Conservation (phyloP, 2,797 vertebrate species). For the Morelia viridis region DNA sequence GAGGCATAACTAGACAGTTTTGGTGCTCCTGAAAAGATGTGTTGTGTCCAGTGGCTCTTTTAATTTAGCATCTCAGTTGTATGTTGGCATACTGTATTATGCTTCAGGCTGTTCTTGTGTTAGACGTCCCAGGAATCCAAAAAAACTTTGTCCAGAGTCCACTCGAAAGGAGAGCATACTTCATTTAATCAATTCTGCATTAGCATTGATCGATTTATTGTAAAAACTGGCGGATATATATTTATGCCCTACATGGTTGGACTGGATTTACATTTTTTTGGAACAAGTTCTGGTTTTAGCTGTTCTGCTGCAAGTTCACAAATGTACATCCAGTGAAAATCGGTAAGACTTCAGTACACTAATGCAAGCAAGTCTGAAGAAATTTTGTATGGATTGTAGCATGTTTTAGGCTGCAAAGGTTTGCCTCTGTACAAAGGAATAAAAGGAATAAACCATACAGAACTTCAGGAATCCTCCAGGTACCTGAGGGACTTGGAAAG, state of each 20-base stretch:
- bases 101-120: slow-evolving; percentile 55
- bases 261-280: neutral
- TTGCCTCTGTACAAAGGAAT: neutral
- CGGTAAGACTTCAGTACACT: neutral
- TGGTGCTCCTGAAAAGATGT: slow-evolving; percentile 62
- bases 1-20: slow-evolving; percentile 74
- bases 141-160: slow-evolving; percentile 38
- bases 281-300: neutral
- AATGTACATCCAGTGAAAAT: neutral
- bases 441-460: neutral
- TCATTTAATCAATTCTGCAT: slow-evolving; percentile 20
- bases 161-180: slow-evolving; percentile 39
- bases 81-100: slow-evolving; percentile 54
- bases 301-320: neutral
- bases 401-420: neutral
- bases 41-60: slow-evolving; percentile 63
- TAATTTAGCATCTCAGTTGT: slow-evolving; percentile 69
- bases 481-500: neutral
- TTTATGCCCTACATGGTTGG: slow-evolving; percentile 31
- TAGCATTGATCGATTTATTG: slow-evolving; percentile 42
- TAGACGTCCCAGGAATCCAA: slow-evolving; percentile 42
- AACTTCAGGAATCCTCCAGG: neutral
- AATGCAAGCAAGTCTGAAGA: neutral
- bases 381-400: neutral
- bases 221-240: slow-evolving; percentile 18